Evolutionary conservation across 2,113 vertebrate species (phyloP).

Genomic region (Antechinus stuartii): DNA sequence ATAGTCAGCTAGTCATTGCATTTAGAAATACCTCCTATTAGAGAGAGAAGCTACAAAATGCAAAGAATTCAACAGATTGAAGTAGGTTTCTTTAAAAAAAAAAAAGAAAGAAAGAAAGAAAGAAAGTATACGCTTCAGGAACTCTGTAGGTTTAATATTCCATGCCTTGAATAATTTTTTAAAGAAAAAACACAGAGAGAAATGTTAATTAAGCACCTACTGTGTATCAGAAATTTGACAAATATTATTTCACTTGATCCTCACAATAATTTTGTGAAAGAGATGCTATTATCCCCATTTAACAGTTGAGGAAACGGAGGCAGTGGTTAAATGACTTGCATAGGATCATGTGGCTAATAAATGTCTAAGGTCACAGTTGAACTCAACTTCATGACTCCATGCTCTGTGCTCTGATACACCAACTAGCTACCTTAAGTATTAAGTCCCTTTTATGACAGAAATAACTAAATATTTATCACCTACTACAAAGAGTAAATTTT

Average conservation of each 20-base stretch:
- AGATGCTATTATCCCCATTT: background rate
- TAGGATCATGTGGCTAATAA: background rate
- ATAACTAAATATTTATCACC: background rate
- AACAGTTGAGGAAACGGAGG: background rate
- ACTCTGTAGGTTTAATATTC: background rate
- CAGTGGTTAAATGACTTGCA: background rate
- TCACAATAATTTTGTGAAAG: background rate
- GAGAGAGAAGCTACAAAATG: background rate
- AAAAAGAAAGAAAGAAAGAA: background rate
- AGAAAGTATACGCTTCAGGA: background rate
- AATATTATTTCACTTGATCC: background rate
- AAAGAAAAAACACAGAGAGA: background rate
- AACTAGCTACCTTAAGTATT: background rate
- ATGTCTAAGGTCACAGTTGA: background rate
- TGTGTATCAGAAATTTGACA: background rate
- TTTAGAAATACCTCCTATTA: background rate
- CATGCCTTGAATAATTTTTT: background rate
- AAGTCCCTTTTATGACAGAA: background rate
- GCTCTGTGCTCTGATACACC: background rate
- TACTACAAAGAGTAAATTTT: background rate
- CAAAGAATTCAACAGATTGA: background rate
- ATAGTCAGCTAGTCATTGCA: background rate
- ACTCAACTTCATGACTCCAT: background rate
- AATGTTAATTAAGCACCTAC: background rate
- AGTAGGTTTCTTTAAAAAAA: background rate